These are phyloP conservation scores for Brachionus sp. DNA, from an alignment of 1,140 invertebrate genomes.

Conservation along the genomic window DNA sequence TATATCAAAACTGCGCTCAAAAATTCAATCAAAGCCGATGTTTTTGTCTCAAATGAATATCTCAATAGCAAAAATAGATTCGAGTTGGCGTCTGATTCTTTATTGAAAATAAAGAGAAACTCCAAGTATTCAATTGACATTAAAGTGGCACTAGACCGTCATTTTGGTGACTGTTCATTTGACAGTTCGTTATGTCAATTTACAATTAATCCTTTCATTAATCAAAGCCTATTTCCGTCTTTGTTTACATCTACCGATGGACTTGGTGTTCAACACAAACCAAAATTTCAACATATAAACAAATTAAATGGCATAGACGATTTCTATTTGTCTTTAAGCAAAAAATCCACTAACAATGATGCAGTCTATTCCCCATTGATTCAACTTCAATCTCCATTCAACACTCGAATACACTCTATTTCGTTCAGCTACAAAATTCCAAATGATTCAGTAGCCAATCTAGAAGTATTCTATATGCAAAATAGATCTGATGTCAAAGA, in stretches of 20 bases:
- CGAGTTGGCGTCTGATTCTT: background rate
- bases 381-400: background rate
- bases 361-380: background rate
- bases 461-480: background rate
- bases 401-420: background rate
- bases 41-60: background rate
- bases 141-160: background rate
- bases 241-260: background rate
- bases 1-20: background rate
- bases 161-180: slow-evolving; percentile 5
- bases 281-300: background rate
- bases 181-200: slow-evolving; percentile 27
- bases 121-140: background rate
- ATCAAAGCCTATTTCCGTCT: background rate
- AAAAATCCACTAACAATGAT: background rate
- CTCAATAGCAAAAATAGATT: background rate
- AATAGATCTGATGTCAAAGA: background rate
- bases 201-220: background rate
- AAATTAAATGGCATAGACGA: background rate
- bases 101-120: background rate
- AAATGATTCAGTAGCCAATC: background rate
- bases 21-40: slow-evolving; percentile 6
- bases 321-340: slow-evolving; percentile 15
- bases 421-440: background rate
- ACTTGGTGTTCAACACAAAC: background rate